Evolutionary conservation across 30 jellyfish, hydroid and myxozoan species (phyloP), one percentile per base, ranked within the genome.

Genomic region (Chrysaora quinquecirrha): DNA sequence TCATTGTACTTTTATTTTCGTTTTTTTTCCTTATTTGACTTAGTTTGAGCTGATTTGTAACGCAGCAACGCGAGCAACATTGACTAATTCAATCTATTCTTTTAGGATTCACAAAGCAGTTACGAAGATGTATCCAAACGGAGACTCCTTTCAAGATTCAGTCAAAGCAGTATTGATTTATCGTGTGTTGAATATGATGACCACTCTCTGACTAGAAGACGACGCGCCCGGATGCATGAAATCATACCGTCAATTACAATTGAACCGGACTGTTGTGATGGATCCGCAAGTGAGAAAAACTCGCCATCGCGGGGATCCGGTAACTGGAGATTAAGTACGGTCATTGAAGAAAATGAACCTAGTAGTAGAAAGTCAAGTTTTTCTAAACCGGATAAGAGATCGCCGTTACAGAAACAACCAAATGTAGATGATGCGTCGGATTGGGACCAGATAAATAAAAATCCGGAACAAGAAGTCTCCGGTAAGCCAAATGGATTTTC

Each of bases 151-250:
- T 29, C 75, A 1, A 67, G 95, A 43, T 85, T 85, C 83, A 85
- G 85, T 31, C 89, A 76, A 46, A 85, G 95, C 64, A 85, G 95
- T 75, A 85, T 85, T 48, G 95, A 85, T 66, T 60, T 85, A 32
- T 46, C 89, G 0, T 19, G 24, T 71, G 95, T 85, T 7, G 87
- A 72, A 9, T 46, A 29, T 33, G 86, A 76, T 66, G 87, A 46
- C 43, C 24, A 62, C 23, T 18, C 52, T 12, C 47, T 62, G 1
- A 87, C 89, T 0, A 64, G 64, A 34, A 33, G 48, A 22, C 88
- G 89, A 20, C 71, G 89, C 46, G 20, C 70, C 38, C 73, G 82
- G n/a, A 16, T 46, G 31, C 68, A 52, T 10, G 63, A 22, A 23
- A 32, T 20, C 27, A n/a, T 85, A 48, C 95, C 95, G 1, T 58